phyloP scores from a whole-genome alignment of 2,797 vertebrate genomes.

The Melanitta fusca region DNA sequence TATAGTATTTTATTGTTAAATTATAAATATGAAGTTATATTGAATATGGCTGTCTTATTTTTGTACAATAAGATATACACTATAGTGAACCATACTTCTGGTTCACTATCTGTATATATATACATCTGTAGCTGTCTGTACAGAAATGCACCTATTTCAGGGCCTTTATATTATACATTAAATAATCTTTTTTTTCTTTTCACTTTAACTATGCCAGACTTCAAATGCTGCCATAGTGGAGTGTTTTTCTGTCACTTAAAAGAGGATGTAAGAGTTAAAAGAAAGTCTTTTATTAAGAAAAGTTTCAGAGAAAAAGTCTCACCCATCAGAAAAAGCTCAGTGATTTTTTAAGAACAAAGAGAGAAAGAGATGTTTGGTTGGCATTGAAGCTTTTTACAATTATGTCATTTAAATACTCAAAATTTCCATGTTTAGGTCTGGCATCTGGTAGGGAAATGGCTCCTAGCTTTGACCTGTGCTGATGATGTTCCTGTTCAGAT shows the following conservation, averaged over 20 bases:
- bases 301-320: not conserved
- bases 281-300: not conserved
- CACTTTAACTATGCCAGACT: not conserved
- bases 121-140: not conserved
- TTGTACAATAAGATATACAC: no score
- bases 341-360: slow-evolving; percentile 15
- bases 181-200: not conserved
- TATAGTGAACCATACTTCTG: not conserved
- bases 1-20: not conserved
- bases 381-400: not conserved
- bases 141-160: not conserved
- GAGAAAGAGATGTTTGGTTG: not conserved
- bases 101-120: not conserved
- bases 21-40: not conserved
- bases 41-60: not conserved
- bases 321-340: not conserved
- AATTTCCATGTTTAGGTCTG: not conserved
- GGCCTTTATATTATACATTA: not conserved
- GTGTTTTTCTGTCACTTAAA: not conserved
- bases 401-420: not conserved
- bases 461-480: no score
- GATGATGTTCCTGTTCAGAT: not conserved
- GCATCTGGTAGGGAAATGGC: not conserved
- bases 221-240: not conserved
- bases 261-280: not conserved